A percentile compares a stretch with the other conserved stretches of the same genome.
Evolutionary conservation across 2,113 vertebrate genomes (phyloP).

Genomic region (Guaruba guarouba): DNA sequence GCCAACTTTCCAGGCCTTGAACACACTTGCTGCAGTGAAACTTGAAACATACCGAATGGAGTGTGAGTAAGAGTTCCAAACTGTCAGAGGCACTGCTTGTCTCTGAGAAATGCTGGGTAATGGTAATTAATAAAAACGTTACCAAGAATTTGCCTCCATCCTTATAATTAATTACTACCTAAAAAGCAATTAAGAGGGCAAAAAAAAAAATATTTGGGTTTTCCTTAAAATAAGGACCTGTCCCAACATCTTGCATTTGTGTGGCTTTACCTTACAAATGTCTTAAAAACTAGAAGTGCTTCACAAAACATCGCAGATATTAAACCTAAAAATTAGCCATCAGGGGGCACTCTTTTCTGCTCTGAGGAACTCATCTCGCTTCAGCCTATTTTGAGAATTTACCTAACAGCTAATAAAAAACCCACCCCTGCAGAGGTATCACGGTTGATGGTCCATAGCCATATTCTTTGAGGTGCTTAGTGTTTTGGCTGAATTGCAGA

Average conservation of each 20-base stretch:
- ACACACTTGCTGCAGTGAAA: neutral
- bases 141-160: neutral
- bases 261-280: neutral
- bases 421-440: neutral
- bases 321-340: neutral
- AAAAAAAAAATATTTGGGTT: neutral
- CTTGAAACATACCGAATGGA: neutral
- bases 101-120: neutral
- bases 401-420: neutral
- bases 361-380: neutral
- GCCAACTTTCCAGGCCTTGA: neutral
- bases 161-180: neutral
- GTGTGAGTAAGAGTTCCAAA: neutral
- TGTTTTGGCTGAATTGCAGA: neutral
- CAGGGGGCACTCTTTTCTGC: constrained; percentile 20
- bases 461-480: neutral
- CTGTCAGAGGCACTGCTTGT: neutral
- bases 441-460: neutral
- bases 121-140: neutral
- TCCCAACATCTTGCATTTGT: neutral
- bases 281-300: neutral
- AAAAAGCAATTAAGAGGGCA: neutral
- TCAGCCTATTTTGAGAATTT: neutral
- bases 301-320: neutral
- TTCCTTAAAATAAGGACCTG: neutral